A percentile compares a stretch with the other conserved stretches of the same genome.
These are phyloP conservation scores for Caenorhabditis sp. DNA, from an alignment of 2,888 invertebrate genomes.

Conservation along the genomic window DNA sequence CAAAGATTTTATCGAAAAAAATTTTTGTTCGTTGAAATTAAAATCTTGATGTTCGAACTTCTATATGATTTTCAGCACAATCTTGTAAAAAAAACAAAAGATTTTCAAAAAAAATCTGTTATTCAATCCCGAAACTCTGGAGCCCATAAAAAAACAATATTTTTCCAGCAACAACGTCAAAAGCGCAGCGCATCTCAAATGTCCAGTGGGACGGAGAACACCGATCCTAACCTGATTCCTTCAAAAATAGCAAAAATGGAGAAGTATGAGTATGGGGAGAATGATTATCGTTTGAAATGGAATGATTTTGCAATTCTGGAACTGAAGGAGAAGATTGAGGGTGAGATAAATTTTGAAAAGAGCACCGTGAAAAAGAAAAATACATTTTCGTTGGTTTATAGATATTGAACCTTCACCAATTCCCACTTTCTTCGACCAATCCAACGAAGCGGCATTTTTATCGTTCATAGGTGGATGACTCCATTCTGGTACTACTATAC, in stretches of 20 bases:
- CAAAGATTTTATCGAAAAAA: no score
- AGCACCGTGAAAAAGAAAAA: not conserved
- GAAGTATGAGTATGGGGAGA: constrained; percentile 4
- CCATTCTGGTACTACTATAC: no score
- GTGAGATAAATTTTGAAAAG: no score
- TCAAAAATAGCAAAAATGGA: not conserved
- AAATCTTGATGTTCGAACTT: not conserved
- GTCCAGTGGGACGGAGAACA: not conserved
- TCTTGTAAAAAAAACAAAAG: not conserved
- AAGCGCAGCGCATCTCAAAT: not conserved
- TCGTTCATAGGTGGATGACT: not conserved
- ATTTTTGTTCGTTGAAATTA: not conserved
- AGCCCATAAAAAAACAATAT: no score
- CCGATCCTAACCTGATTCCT: not conserved
- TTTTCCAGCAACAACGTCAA: constrained; percentile 16
- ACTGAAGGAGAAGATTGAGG: not conserved
- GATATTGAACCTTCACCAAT: not conserved
- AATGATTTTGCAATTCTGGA: no score
- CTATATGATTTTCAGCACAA: not conserved
- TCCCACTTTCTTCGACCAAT: not conserved
- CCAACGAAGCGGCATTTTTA: not conserved
- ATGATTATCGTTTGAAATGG: constrained; percentile 25
- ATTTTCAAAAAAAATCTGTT: constrained; percentile 14
- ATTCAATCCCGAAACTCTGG: no score
- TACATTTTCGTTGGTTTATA: not conserved